phyloP scores from a whole-genome alignment of 2,888 invertebrate species.

The Brachyopa scutellaris region DNA sequence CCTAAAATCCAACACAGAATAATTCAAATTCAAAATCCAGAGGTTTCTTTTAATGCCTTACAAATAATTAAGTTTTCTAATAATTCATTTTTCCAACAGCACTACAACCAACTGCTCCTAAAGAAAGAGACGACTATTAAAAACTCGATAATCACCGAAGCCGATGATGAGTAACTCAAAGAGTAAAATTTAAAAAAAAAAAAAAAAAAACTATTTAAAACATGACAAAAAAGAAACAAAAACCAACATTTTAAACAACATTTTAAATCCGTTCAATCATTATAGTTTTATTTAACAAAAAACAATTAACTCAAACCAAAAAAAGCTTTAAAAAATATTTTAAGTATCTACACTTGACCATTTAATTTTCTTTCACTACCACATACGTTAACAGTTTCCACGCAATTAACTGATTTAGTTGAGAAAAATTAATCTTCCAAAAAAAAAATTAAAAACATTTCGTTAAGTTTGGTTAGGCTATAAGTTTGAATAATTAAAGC shows the following conservation, averaged over 20 bases:
- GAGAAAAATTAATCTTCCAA: no score
- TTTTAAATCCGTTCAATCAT: constrained; percentile 24
- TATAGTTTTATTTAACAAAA: constrained; percentile 41
- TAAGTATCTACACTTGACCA: no score
- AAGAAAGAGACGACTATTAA: constrained; percentile 83
- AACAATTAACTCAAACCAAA: constrained; percentile 29
- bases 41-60: constrained; percentile 83
- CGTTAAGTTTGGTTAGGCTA: neutral
- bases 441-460: no score
- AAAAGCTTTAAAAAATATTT: constrained; percentile 59
- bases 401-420: no score
- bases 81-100: constrained; percentile 73
- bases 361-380: no score
- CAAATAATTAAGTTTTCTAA: constrained; percentile 1
- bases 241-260: constrained; percentile 42
- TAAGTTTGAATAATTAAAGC: constrained; percentile 39
- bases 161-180: constrained; percentile 83
- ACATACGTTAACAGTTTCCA: constrained; percentile 32
- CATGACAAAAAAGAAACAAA: constrained; percentile 14
- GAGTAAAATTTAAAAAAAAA: neutral
- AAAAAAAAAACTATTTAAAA: constrained; percentile 12
- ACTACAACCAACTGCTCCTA: constrained; percentile 79
- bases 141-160: constrained; percentile 88
- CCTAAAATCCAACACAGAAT: constrained; percentile 93
- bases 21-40: constrained; percentile 87